Conservation (phyloP, 2,113 vertebrate genomes). For the Perccottus glenii region DNA sequence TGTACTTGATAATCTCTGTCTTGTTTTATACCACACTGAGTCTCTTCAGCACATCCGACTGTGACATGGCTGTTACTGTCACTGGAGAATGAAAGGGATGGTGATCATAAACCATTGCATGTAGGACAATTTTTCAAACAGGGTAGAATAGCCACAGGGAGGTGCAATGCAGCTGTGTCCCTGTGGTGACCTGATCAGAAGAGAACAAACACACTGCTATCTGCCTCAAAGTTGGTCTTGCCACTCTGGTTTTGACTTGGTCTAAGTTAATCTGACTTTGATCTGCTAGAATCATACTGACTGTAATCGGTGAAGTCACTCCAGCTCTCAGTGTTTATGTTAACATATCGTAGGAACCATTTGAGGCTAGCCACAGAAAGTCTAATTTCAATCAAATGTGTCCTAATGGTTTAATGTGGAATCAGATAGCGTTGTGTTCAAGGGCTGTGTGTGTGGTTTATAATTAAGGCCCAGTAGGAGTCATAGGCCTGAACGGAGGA, state of each 20-base stretch:
- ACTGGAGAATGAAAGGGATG: constrained; percentile 32
- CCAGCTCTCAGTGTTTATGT: constrained; percentile 5
- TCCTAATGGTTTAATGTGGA: constrained; percentile 53
- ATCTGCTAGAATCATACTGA: constrained; percentile 26
- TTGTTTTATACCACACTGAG: constrained; percentile 53
- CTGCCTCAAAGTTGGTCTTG: not conserved
- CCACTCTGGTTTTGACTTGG: not conserved
- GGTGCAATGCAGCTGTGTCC: constrained; percentile 20
- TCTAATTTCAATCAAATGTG: constrained; percentile 55
- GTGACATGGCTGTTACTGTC: constrained; percentile 48
- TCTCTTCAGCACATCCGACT: constrained; percentile 35
- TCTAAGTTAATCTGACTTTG: not conserved
- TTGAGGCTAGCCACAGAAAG: constrained; percentile 21
- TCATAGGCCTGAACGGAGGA: constrained; percentile 31
- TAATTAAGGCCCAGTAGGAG: constrained; percentile 62
- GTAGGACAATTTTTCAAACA: constrained; percentile 10
- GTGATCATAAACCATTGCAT: constrained; percentile 10
- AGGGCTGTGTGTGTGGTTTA: constrained; percentile 20
- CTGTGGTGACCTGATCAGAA: constrained; percentile 42
- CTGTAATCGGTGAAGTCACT: constrained; percentile 50
- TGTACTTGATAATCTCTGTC: constrained; percentile 39
- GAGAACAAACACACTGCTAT: constrained; percentile 32
- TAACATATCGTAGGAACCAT: constrained; percentile 6
- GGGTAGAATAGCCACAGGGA: constrained; percentile 20
- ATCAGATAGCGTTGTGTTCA: constrained; percentile 52